Conservation (phyloP, 2,888 invertebrate species). For the Leucania comma region DNA sequence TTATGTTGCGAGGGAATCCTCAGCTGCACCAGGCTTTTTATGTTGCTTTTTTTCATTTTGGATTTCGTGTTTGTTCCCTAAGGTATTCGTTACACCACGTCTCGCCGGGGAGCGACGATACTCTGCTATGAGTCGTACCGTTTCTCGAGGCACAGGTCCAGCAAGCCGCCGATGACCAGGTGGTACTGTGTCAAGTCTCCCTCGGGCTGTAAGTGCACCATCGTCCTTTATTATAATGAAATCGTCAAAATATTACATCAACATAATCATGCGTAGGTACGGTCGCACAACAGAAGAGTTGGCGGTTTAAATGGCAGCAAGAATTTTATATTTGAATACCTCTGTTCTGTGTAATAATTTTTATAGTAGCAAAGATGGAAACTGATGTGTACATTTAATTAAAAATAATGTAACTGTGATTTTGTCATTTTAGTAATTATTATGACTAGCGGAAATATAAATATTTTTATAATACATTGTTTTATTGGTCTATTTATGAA, state of each 20-base stretch:
- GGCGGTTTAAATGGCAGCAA: neutral
- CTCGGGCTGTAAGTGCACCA: slow-evolving; percentile 32
- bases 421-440: too few relatives aligned
- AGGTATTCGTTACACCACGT: slow-evolving; percentile 28
- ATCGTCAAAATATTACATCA: slow-evolving; percentile 24
- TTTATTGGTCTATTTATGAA: too few relatives aligned
- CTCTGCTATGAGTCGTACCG: slow-evolving; percentile 40
- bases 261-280: slow-evolving; percentile 13
- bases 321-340: neutral
- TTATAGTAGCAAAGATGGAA: too few relatives aligned
- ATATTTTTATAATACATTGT: too few relatives aligned
- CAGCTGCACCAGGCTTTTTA: neutral
- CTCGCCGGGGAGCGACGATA: slow-evolving; percentile 9
- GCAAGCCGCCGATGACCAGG: slow-evolving; percentile 36
- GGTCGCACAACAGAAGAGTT: too few relatives aligned
- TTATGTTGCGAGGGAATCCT: too few relatives aligned
- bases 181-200: slow-evolving; percentile 33
- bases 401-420: too few relatives aligned
- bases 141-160: slow-evolving; percentile 34
- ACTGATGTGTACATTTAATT: neutral
- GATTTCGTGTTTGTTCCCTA: slow-evolving; percentile 2
- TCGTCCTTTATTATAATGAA: slow-evolving; percentile 17
- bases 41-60: neutral
- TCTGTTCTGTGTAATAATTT: neutral
- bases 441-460: too few relatives aligned